Base-by-base conservation (phyloP, 2,113 vertebrate genomes). In the Equus quagga region DNA sequence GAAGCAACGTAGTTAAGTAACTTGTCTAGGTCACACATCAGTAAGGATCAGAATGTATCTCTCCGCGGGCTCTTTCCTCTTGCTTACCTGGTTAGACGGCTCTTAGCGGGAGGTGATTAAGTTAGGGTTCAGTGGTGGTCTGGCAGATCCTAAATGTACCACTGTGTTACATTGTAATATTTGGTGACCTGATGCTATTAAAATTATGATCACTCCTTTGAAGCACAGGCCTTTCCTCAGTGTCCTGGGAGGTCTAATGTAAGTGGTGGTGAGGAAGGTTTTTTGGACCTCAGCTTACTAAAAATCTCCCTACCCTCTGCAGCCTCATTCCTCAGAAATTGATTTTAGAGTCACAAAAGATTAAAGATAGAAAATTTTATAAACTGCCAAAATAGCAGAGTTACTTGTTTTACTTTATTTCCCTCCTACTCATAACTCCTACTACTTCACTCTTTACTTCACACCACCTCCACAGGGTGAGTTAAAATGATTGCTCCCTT, bases 21-120 rank as follows among this genome's bases (percentile, higher is more conserved):
- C 19, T 73, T 54, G 28, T 23, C n/a, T 7, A 21, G 19, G 60
- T 51, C 36, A 14, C 26, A 41, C n/a, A 17, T 31, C 36, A 0
- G 36, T 3, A 33, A 56, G 70, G 13, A 36, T 6, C 17, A 6
- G 28, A 17, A 11, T 2, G 17, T 19, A 5, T 4, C 1, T 0
- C 5, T 10, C 11, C 33, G n/a, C 0, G 2, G 4, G 15, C 10
- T 41, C 51, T 58, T 13, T 23, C 12, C 46, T 60, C 65, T 9
- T 0, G 0, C 26, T 36, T 10, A 15, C 19, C 8, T 26, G 41
- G 1, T 11, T 0, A 17, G 46, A 24, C 0, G 17, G 51, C n/a
- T 36, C 36, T 8, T 3, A 18, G 28, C 1, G 8, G 1, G 5
- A 26, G 23, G 33, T 18, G 8, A 19, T 3, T 8, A 12, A 67